Percentiles rank a stretch among this genome's conserved stretches.
phyloP scores from a whole-genome alignment of 2,797 vertebrate species.

The Leptoclinus maculatus region DNA sequence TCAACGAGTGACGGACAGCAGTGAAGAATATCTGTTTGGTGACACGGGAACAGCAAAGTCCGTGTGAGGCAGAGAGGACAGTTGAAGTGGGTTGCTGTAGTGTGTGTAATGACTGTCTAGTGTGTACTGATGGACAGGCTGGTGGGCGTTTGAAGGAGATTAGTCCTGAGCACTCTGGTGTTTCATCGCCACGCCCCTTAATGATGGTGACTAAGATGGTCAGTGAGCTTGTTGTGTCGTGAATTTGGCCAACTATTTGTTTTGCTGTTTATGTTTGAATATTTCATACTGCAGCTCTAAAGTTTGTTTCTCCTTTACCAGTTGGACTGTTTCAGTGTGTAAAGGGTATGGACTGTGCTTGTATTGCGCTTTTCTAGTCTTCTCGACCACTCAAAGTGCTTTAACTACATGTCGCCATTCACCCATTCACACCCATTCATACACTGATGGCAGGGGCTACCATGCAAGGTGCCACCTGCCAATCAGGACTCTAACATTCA shows the following conservation, averaged over 20 bases:
- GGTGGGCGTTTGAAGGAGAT: constrained; percentile 73
- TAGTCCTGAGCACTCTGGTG: constrained; percentile 60
- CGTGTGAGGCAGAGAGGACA: constrained; percentile 41
- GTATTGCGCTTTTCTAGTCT: too few species aligned
- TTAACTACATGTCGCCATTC: too few species aligned
- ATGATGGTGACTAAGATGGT: constrained; percentile 37
- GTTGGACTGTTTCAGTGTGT: background rate
- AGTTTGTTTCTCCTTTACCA: background rate
- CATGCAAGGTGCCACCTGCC: too few species aligned
- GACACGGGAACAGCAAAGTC: constrained; percentile 53
- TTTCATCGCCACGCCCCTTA: constrained; percentile 46
- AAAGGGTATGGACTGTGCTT: too few species aligned
- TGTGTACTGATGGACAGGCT: constrained; percentile 60
- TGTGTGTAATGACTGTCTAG: constrained; percentile 68
- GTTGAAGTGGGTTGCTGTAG: constrained; percentile 62
- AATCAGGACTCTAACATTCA: too few species aligned
- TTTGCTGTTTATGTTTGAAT: background rate
- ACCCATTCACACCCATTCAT: too few species aligned
- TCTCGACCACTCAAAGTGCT: too few species aligned
- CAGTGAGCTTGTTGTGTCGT: constrained; percentile 14
- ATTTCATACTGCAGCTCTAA: background rate
- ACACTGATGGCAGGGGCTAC: too few species aligned
- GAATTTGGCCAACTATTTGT: constrained; percentile 14
- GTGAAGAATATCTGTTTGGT: constrained; percentile 52
- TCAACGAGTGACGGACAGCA: constrained; percentile 55